Evolutionary conservation across 2,113 vertebrate genomes (phyloP).

Genomic region (Poicephalus meyeri): DNA sequence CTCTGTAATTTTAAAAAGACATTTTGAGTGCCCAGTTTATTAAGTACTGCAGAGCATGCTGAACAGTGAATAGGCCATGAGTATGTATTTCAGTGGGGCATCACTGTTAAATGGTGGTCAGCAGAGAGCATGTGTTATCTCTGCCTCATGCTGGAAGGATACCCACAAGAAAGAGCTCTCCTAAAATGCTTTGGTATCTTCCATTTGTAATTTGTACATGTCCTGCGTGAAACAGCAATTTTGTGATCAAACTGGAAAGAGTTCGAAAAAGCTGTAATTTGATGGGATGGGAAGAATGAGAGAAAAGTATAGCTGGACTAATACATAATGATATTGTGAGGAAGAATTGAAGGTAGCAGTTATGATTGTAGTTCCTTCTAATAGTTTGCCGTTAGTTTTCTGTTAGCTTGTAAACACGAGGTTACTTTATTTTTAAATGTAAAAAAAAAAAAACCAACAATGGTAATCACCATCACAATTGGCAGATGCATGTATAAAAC

Average conservation of each 20-base stretch:
- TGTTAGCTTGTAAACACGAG: neutral
- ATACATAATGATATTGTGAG: neutral
- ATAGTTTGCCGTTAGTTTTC: constrained; percentile 32
- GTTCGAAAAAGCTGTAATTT: neutral
- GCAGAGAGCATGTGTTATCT: constrained; percentile 7
- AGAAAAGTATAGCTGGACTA: neutral
- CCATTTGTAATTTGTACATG: constrained; percentile 31
- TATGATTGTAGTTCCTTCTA: neutral
- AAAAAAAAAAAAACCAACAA: neutral
- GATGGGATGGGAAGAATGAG: neutral
- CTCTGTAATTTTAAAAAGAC: constrained; percentile 2
- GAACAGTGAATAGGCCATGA: constrained; percentile 34
- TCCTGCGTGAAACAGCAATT: neutral
- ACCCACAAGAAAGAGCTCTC: neutral
- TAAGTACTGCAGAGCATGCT: neutral
- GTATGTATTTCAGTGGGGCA: neutral
- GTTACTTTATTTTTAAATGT: neutral
- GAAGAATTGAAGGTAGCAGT: neutral
- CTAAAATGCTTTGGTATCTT: neutral
- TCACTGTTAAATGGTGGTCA: constrained; percentile 15
- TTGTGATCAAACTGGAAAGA: neutral
- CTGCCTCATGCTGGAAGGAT: neutral
- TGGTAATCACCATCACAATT: neutral
- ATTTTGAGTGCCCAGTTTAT: constrained; percentile 8
- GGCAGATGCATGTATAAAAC: neutral